phyloP scores from a whole-genome alignment of 2,797 vertebrate species.

The Sebastes elongatus region DNA sequence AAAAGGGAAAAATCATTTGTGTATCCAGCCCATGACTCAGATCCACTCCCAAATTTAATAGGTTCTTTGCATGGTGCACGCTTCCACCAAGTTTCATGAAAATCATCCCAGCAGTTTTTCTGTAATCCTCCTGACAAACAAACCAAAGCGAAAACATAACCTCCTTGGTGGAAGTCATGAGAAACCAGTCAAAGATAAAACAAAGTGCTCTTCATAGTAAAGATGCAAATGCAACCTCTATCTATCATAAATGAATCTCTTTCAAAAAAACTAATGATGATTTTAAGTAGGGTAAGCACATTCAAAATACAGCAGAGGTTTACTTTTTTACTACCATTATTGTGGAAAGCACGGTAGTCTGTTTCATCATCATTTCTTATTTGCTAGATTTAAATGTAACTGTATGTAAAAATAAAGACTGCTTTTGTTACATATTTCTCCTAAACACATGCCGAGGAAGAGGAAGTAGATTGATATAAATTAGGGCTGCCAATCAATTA shows the following conservation, averaged over 20 bases:
- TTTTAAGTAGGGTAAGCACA: neutral
- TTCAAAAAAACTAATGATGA: neutral
- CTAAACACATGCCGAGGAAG: neutral
- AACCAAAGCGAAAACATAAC: neutral
- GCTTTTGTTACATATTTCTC: neutral
- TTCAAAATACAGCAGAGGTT: neutral
- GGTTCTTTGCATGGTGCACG: neutral
- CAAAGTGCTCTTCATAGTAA: neutral
- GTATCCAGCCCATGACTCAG: no score
- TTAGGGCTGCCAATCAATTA: no score
- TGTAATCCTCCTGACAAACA: neutral
- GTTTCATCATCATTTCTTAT: neutral
- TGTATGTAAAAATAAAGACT: neutral
- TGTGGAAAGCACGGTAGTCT: neutral
- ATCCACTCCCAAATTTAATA: neutral
- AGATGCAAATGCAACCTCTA: neutral
- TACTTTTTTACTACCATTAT: neutral
- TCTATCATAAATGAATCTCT: neutral
- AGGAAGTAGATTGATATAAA: neutral
- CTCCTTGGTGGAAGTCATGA: neutral
- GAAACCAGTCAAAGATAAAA: no score
- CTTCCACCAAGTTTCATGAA: neutral
- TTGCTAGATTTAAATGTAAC: neutral
- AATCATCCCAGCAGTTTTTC: neutral
- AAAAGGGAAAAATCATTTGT: no score